These are phyloP conservation scores for Ariolimax columbianus DNA, from an alignment of 2,888 invertebrate species.

Conservation along the genomic window DNA sequence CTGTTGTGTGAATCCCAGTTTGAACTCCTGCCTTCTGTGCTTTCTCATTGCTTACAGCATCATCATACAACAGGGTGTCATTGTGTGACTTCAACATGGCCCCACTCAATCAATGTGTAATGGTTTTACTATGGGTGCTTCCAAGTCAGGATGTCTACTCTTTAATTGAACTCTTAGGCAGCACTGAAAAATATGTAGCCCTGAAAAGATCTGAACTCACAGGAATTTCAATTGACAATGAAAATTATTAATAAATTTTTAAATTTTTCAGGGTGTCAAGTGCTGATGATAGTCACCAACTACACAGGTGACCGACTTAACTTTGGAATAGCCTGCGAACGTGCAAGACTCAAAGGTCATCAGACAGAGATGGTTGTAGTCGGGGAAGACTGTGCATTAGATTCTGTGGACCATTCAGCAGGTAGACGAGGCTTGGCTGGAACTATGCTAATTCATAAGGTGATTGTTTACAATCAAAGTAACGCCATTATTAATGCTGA, in stretches of 20 bases:
- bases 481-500: neutral
- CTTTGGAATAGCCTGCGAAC: slow-evolving; percentile 76
- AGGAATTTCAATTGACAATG: too few species aligned
- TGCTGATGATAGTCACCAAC: slow-evolving; percentile 76
- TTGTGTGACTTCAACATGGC: too few species aligned
- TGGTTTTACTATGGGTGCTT: too few species aligned
- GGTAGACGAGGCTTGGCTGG: slow-evolving; percentile 84
- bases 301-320: slow-evolving; percentile 78
- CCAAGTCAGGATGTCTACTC: too few species aligned
- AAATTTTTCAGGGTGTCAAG: slow-evolving; percentile 67
- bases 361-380: slow-evolving; percentile 83
- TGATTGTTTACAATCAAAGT: slow-evolving; percentile 39
- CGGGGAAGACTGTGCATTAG: slow-evolving; percentile 85
- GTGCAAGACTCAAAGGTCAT: slow-evolving; percentile 79
- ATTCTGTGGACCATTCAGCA: slow-evolving; percentile 80
- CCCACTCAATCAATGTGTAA: too few species aligned
- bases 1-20: too few species aligned
- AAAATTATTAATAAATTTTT: too few species aligned
- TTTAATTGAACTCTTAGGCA: neutral
- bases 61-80: too few species aligned
- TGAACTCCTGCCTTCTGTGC: too few species aligned
- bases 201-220: too few species aligned
- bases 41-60: too few species aligned
- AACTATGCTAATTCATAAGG: slow-evolving; percentile 81
- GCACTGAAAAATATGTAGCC: too few species aligned